Base-by-base conservation (phyloP, 2,797 vertebrate genomes). In the Apogon hyalosoma region DNA sequence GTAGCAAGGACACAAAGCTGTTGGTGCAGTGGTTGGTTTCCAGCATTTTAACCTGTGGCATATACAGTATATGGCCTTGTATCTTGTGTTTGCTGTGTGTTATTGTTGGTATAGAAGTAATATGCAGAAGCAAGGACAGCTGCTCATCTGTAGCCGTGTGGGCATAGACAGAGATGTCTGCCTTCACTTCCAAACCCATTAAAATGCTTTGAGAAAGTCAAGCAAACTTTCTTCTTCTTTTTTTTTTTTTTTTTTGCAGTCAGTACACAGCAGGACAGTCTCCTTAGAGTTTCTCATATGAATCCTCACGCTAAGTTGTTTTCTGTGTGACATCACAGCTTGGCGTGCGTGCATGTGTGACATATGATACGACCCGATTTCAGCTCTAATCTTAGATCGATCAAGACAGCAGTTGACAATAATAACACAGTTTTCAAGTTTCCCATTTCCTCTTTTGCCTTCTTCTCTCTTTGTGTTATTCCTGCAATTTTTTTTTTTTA, bases 351-450 rank as follows among this genome's bases (percentile, higher is more conserved):
- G 62, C n/a, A 18, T 24, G 1, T 58, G 21, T 54, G 48, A 52
- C 24, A 16, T n/a, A 40, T 10, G 15, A 11, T 50, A 36, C 14
- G 50, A 52, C 21, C 76, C 11, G 58, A 70, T 38, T 9, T 6
- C 38, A 19, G 5, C 60, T 82, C 60, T 65, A 68, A 63, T 82
- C 77, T 69, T 60, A 53, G 74, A 82, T 87, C 74, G 85, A 86
- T 87, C 66, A 63, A 68, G 69, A 83, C 75, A 70, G 66, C 70
- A 69, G 66, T 65, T 49, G 61, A 51, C 49, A 1, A 63, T 73
- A 79, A 87, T 77, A 21, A 58, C 46, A 28, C 11, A 21, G 51
- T 60, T 61, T 73, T 76, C 61, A 63, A 69, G 43, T 69, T 54
- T 45, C 19, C 58, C 56, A 36, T 41, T 5, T 24, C 33, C 7